phyloP scores from a whole-genome alignment of 2,888 invertebrate genomes.

The Phengaris arion region DNA sequence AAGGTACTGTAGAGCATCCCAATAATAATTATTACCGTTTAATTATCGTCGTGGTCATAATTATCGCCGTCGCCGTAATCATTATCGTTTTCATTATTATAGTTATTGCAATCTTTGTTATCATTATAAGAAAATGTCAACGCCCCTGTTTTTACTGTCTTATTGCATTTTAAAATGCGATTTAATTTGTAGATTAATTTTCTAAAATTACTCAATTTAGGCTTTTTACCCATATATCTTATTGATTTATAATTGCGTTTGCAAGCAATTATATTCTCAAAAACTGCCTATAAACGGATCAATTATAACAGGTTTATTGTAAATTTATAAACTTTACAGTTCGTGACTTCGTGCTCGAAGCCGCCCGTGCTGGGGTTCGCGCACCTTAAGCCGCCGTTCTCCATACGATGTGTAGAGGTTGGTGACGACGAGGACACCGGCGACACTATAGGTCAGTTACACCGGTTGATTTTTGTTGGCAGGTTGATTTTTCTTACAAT shows the following conservation, averaged over 20 bases:
- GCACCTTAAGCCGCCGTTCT: slow-evolving; percentile 97
- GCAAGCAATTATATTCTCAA: no score
- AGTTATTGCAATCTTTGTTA: no score
- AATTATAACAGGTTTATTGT: neutral
- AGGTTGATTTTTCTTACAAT: no score
- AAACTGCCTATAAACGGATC: neutral
- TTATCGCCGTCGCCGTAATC: neutral
- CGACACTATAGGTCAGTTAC: slow-evolving; percentile 84
- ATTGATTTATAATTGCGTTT: no score
- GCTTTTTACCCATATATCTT: no score
- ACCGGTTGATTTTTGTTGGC: no score
- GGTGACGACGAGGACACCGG: slow-evolving; percentile 98
- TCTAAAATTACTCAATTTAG: no score
- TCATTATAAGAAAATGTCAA: no score
- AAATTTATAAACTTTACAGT: slow-evolving; percentile 67
- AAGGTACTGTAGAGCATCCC: slow-evolving; percentile 80
- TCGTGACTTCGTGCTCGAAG: slow-evolving; percentile 97
- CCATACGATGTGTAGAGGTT: slow-evolving; percentile 99
- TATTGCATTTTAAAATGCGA: no score
- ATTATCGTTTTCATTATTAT: no score
- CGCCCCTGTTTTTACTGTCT: neutral
- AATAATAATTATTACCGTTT: neutral
- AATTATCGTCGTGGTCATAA: neutral
- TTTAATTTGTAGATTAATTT: no score
- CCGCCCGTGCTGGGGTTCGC: slow-evolving; percentile 97